Conservation (phyloP, 2,113 vertebrate genomes). For the Callorhinus ursinus region DNA sequence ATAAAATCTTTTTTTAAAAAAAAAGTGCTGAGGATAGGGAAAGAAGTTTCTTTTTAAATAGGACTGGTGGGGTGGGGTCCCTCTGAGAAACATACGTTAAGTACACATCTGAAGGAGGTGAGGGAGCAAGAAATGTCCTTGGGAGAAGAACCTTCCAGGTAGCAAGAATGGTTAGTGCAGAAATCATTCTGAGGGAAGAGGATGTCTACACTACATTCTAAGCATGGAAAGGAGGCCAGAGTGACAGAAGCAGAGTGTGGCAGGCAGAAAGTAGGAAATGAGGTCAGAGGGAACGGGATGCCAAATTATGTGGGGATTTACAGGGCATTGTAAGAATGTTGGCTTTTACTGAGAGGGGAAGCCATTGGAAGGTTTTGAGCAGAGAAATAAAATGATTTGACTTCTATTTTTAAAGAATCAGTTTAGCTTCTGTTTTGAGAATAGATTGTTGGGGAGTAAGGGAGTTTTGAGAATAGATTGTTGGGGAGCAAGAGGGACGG, state of each 20-base stretch:
- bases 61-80: not conserved
- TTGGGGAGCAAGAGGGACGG: not conserved
- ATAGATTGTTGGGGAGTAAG: not conserved
- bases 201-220: not conserved
- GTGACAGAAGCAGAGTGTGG: not conserved
- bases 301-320: not conserved
- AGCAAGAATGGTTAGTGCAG: not conserved
- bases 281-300: not conserved
- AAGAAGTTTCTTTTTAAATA: slow-evolving; percentile 12
- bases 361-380: not conserved
- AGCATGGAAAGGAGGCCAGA: not conserved
- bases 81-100: slow-evolving; percentile 6
- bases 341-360: not conserved
- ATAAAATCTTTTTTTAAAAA: too few relatives aligned
- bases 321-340: not conserved
- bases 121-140: not conserved
- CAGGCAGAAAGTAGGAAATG: not conserved
- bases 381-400: not conserved
- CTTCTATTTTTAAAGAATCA: not conserved
- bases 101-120: not conserved
- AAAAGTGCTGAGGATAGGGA: not conserved
- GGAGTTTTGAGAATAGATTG: not conserved
- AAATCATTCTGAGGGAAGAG: not conserved
- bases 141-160: not conserved
- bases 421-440: slow-evolving; percentile 31